A percentile compares a stretch with the other conserved stretches of the same genome.
phyloP scores from a whole-genome alignment of 1,140 invertebrate species.

The Chionoecetes opilio region DNA sequence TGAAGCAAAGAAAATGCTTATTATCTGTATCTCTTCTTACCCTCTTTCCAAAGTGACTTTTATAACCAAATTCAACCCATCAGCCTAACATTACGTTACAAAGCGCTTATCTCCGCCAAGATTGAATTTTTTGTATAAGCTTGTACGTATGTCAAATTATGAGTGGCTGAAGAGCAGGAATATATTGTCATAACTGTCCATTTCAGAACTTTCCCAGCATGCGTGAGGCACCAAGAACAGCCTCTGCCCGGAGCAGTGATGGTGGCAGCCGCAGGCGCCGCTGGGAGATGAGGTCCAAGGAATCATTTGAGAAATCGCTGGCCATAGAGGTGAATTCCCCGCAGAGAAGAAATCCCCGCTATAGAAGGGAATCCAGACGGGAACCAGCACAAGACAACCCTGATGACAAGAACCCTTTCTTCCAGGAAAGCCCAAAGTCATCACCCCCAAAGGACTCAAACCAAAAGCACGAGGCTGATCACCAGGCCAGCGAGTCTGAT shows the following conservation, averaged over 20 bases:
- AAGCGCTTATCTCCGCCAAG: no score
- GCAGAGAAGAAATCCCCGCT: neutral
- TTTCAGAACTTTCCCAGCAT: conserved; percentile 50
- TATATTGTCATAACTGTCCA: no score
- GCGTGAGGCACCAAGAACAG: conserved; percentile 48
- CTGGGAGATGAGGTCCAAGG: conserved; percentile 73
- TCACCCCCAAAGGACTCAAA: neutral
- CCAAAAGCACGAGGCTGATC: neutral
- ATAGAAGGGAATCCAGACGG: conserved; percentile 18
- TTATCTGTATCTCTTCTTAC: no score
- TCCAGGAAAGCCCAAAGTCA: neutral
- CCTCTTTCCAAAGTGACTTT: no score
- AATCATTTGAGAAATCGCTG: conserved; percentile 70
- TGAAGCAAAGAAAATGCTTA: no score
- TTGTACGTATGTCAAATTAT: no score
- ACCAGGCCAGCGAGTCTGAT: conserved; percentile 50
- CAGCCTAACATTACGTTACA: no score
- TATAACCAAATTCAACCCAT: no score
- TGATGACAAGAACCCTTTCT: neutral
- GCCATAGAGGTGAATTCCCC: conserved; percentile 70
- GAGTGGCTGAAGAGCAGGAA: no score
- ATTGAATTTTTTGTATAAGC: no score
- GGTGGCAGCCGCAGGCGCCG: conserved; percentile 66
- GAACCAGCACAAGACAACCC: neutral
- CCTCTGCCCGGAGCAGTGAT: conserved; percentile 61